Evolutionary conservation across 2,888 invertebrate genomes (phyloP), one percentile per base, ranked within the genome.

Genomic region (Xestoiulus laeticollis): DNA sequence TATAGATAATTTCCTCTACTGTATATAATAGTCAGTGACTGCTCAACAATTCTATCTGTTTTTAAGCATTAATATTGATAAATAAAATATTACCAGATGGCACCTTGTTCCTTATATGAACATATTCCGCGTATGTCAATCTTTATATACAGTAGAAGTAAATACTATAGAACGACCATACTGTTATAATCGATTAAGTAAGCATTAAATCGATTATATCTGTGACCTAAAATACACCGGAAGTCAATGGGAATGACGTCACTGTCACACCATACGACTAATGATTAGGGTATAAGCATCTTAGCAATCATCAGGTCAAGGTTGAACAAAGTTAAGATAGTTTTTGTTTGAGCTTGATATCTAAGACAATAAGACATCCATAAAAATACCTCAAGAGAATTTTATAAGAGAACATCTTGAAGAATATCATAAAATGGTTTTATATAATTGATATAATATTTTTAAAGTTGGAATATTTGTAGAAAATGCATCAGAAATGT

Each of bases 221-320:
- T 59, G 59, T n/a, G 59, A n/a, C 59, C 59, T 59, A 59, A 59
- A 59, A 59, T 19, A 59, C n/a, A n/a, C 59, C 59, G 59, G 22
- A 59, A 59, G 59, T 59, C 4, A 59, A 59, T 22, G n/a, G n/a
- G 59, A 59, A 59, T 59, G 59, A 59, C 22, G 59, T 59, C 22
- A 59, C 22, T 6, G 59, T 8, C n/a, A n/a, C 5, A 6, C 59
- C n/a, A n/a, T 59, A 3, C 48, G 48, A 16, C 19, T 16, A 48
- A 14, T 48, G 10, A 38, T 38, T 8, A 16, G 48, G 48, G 10
- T 44, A 44, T n/a, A n/a, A 12, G 44, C 14, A 1, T 44, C 3
- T 48, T 48, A 48, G 3, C 48, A 16, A 16, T 3, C 4, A 19
- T 48, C 19, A 48, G 48, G 48, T 19, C 48, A 48, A 48, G 48